phyloP scores from a whole-genome alignment of 2,888 invertebrate genomes.

The Argyresthia albistria region DNA sequence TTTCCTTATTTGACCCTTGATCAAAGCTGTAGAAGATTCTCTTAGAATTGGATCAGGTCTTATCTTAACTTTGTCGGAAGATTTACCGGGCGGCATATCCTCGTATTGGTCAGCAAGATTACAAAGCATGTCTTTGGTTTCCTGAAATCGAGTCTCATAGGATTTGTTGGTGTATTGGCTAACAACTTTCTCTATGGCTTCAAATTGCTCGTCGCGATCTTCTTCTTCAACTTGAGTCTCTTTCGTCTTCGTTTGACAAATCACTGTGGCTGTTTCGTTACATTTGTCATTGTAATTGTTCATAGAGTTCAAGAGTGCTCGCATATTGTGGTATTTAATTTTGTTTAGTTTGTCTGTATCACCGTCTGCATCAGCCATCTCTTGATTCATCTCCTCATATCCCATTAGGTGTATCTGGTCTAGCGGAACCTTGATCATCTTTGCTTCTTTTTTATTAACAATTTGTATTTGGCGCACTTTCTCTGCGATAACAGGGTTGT shows the following conservation, averaged over 20 bases:
- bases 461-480: conserved; percentile 61
- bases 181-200: conserved; percentile 12
- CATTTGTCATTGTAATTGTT: conserved; percentile 22
- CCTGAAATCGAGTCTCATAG: conserved; percentile 52
- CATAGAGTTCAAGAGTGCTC: conserved; percentile 35
- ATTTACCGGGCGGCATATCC: conserved; percentile 18
- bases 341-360: conserved; percentile 33
- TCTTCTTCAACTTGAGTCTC: neutral
- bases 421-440: conserved; percentile 34
- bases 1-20: conserved; percentile 31
- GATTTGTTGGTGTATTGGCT: conserved; percentile 38
- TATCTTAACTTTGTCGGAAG: conserved; percentile 10
- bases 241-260: neutral
- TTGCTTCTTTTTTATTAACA: conserved; percentile 23
- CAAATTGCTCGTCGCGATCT: neutral
- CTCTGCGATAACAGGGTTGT: conserved; percentile 45
- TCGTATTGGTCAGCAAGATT: conserved; percentile 49
- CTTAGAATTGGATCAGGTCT: conserved; percentile 33
- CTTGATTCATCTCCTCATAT: conserved; percentile 35
- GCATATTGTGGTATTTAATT: conserved; percentile 50
- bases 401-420: conserved; percentile 37
- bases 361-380: conserved; percentile 36
- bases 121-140: conserved; percentile 52
- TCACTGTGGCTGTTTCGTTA: neutral
- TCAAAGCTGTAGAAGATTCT: conserved; percentile 37